phyloP scores from a whole-genome alignment of 1,140 invertebrate genomes.

The Stegodyphus dumicola region DNA sequence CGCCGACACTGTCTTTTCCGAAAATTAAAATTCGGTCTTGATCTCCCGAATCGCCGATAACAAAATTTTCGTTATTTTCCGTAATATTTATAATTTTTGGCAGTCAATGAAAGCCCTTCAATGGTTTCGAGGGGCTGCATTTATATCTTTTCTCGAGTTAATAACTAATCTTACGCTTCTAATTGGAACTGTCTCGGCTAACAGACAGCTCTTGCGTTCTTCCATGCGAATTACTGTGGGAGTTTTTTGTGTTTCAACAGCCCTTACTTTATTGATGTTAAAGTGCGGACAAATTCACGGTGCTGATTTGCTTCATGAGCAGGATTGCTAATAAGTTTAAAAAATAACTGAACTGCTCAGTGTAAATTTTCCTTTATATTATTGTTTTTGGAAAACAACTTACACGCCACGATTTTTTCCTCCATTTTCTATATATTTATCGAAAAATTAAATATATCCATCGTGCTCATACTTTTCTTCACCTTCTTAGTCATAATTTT shows the following conservation, averaged over 20 bases:
- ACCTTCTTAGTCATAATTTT: no score
- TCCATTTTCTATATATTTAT: background rate
- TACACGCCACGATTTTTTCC: background rate
- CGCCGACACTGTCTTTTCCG: background rate
- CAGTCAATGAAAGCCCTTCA: background rate
- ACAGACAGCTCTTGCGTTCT: background rate
- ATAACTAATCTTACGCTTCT: constrained; percentile 10
- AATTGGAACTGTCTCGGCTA: background rate
- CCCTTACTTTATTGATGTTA: constrained; percentile 6
- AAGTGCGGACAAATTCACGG: background rate
- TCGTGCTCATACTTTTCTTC: constrained; percentile 1
- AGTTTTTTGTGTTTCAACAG: background rate
- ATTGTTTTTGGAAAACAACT: background rate
- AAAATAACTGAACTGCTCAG: background rate
- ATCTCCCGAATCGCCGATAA: background rate
- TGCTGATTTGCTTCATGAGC: background rate
- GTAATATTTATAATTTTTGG: constrained; percentile 1
- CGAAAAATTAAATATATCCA: background rate
- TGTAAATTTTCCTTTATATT: background rate
- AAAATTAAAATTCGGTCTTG: constrained; percentile 5
- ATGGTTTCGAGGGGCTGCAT: background rate
- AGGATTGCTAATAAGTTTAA: background rate
- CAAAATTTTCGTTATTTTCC: constrained; percentile 1
- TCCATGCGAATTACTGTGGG: background rate
- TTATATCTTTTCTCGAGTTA: background rate